Base-by-base conservation (phyloP, 2,888 invertebrate genomes). In the Pediacus dermestoides region DNA sequence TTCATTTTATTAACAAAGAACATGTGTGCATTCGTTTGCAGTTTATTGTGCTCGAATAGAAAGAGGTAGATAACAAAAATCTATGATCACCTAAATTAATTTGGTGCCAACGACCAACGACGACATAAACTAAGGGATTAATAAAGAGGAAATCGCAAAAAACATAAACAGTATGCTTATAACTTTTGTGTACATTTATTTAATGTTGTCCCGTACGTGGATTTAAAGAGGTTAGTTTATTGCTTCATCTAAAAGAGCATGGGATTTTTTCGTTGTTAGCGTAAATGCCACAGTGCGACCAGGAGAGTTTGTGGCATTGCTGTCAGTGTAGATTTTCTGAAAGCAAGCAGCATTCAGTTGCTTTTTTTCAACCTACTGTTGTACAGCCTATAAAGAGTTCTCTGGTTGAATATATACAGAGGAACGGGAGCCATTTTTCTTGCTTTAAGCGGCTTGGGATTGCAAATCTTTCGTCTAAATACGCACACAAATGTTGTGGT, bases 341-440 rank as follows among this genome's bases (percentile, higher is more conserved):
- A 45, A 42, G 50, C 53, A 50, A n/a, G 21, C n/a, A 36, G 48
- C 50, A 52, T 49, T 47, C 48, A 49, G 51, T 51, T 48, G 46
- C 50, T 52, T 54, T 53, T 52, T 52, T 51, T 18, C 21, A 18
- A 45, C 48, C 48, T 45, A 44, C 46, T n/a, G n/a, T 18, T 7
- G 6, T 51, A 50, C 48, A 46, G 48, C 47, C 53, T 51, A 51
- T 53, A 53, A 53, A 53, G 52, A 50, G 45, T 47, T 45, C 21
- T 6, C 21, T 18, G n/a, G n/a, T n/a, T n/a, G n/a, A n/a, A n/a
- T n/a, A n/a, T n/a, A n/a, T n/a, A n/a, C n/a, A n/a, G n/a, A n/a
- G 48, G 44, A 43, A 48, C 51, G 49, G 46, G 31, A 39, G 48
- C 47, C 48, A 53, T 53, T 53, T 49, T 48, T 53, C 50, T 53